Conservation (phyloP, 1,140 invertebrate genomes). For the Drosophila ohnishii region DNA sequence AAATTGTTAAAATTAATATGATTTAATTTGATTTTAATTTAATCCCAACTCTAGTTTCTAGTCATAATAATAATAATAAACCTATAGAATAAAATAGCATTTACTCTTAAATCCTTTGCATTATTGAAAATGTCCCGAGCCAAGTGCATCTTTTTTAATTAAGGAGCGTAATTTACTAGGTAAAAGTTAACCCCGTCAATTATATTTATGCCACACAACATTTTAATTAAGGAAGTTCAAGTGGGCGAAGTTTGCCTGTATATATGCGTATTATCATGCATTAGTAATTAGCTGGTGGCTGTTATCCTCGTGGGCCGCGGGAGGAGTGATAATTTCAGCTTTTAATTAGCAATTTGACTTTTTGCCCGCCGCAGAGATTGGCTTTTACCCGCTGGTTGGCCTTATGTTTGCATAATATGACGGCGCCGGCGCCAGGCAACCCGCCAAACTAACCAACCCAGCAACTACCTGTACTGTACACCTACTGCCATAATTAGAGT, state of each 20-base stretch:
- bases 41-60: too few relatives aligned
- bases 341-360: constrained; percentile 73
- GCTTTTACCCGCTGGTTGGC: constrained; percentile 42
- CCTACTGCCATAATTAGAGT: constrained; percentile 59
- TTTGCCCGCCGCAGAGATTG: constrained; percentile 46
- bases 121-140: background rate
- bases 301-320: constrained; percentile 16
- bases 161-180: background rate
- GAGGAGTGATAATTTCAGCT: constrained; percentile 32
- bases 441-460: background rate
- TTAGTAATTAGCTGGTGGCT: constrained; percentile 55
- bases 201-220: constrained; percentile 1
- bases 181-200: background rate
- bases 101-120: background rate
- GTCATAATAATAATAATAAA: too few relatives aligned
- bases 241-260: constrained; percentile 17
- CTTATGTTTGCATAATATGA: constrained; percentile 51
- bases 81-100: too few relatives aligned
- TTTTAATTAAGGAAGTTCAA: constrained; percentile 15
- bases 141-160: background rate
- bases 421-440: constrained; percentile 16
- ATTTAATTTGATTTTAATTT: too few relatives aligned
- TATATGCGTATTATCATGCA: constrained; percentile 29
- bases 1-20: too few relatives aligned
- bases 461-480: constrained; percentile 9